These are phyloP conservation scores for Paelopatides confundens DNA, from an alignment of 53 echinoderm and acorn worm species.

Conservation along the genomic window DNA sequence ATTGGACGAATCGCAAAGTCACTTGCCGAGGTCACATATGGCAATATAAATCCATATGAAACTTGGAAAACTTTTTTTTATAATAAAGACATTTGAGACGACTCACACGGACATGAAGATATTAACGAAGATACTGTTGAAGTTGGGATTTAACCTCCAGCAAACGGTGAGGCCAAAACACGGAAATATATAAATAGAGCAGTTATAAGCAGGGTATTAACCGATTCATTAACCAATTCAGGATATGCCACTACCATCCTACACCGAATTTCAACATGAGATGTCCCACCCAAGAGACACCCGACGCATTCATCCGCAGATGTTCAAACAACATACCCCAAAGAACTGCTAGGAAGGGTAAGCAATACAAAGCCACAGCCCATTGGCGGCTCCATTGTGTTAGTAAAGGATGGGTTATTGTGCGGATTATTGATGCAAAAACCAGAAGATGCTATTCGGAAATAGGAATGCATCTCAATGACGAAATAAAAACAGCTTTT, in stretches of 20 bases:
- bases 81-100: neutral
- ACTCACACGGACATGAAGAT: neutral
- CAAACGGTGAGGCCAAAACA: neutral
- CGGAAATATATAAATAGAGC: neutral
- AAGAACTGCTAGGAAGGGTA: neutral
- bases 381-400: neutral
- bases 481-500: conserved; percentile 58
- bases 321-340: neutral
- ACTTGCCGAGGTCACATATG: neutral
- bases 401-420: conserved; percentile 41
- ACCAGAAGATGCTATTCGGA: conserved; percentile 3
- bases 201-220: neutral
- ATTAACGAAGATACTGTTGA: conserved; percentile 12
- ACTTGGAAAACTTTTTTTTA: neutral
- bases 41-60: conserved; percentile 11
- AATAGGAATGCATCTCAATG: neutral
- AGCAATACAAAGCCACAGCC: neutral
- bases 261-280: conserved; percentile 1
- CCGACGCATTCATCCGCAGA: neutral
- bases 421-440: conserved; percentile 53
- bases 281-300: conserved; percentile 15
- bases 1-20: conserved; percentile 1
- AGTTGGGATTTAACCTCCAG: neutral
- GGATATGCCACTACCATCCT: neutral
- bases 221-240: neutral